phyloP scores from a whole-genome alignment of 2,113 vertebrate genomes.

The Prunella fulvescens region DNA sequence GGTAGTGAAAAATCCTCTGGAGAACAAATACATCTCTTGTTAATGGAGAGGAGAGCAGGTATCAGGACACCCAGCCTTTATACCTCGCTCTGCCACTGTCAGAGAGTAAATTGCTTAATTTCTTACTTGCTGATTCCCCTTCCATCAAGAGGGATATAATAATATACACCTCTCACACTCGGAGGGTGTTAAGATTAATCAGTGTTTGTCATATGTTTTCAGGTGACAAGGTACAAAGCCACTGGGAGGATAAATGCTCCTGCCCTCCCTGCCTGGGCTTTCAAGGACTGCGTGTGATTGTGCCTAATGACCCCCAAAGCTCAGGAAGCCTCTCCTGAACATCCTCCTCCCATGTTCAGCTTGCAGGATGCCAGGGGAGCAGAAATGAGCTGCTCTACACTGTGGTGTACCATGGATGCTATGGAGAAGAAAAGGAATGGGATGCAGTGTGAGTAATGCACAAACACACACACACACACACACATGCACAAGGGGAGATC shows the following conservation, averaged over 20 bases:
- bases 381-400: neutral
- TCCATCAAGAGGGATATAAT: neutral
- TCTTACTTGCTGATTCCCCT: neutral
- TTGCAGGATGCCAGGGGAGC: neutral
- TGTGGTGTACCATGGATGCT: neutral
- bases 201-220: neutral
- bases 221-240: neutral
- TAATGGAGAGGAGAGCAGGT: neutral
- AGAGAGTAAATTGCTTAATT: conserved; percentile 3
- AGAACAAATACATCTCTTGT: neutral
- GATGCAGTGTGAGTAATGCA: neutral
- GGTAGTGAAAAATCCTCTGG: neutral
- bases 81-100: neutral
- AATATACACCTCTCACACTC: neutral
- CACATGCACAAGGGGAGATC: too few species aligned
- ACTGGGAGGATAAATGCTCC: neutral
- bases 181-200: neutral
- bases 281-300: neutral
- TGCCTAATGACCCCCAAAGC: neutral
- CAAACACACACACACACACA: accelerated
- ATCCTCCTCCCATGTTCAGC: neutral
- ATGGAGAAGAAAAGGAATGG: neutral
- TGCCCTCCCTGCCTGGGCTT: neutral
- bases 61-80: neutral
- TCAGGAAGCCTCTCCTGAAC: neutral